Conservation (phyloP, 2,113 vertebrate genomes). For the Rhea americana region DNA sequence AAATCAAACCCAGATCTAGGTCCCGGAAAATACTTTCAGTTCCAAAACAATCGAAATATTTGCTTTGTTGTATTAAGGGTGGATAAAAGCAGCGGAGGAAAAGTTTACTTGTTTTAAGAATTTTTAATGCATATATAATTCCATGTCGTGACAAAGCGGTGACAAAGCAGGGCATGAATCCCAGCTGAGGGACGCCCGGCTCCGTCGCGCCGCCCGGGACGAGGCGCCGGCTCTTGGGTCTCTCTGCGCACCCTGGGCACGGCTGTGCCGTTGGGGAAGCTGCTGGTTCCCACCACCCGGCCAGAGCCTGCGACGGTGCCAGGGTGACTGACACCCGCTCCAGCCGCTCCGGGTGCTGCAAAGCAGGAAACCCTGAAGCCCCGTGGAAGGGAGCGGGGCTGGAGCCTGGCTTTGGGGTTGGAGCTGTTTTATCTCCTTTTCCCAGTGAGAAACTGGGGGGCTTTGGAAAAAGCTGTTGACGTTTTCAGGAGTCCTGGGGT, state of each 20-base stretch:
- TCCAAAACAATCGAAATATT: neutral
- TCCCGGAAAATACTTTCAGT: neutral
- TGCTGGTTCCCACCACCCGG: neutral
- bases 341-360: neutral
- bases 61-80: neutral
- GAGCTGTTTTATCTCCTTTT: no score
- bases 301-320: accelerated
- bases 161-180: neutral
- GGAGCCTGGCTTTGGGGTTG: no score
- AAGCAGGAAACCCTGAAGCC: neutral
- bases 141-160: accelerated
- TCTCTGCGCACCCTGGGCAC: no score
- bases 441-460: no score
- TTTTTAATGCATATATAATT: neutral
- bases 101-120: accelerated
- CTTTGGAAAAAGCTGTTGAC: no score
- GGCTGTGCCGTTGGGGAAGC: accelerated
- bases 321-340: neutral
- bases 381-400: neutral
- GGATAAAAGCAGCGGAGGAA: accelerated
- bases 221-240: accelerated
- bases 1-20: neutral
- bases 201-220: no score
- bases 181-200: accelerated
- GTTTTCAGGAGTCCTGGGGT: no score